These are phyloP conservation scores for Mobula hypostoma DNA, from an alignment of 2,113 vertebrate genomes.

Conservation along the genomic window DNA sequence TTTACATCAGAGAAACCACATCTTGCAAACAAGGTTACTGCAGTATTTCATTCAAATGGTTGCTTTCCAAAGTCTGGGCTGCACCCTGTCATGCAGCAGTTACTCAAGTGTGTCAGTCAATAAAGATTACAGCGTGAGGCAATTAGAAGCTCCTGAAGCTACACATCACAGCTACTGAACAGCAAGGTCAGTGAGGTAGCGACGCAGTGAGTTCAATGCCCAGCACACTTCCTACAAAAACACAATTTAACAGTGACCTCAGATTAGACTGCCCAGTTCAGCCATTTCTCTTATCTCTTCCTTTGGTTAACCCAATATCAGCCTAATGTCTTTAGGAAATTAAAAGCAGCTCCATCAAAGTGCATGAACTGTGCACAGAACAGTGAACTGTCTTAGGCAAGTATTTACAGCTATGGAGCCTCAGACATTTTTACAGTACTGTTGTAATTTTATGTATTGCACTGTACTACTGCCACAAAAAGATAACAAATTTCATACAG, in stretches of 20 bases:
- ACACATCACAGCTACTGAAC: slow-evolving; percentile 30
- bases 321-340: too few species aligned
- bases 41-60: neutral
- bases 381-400: too few species aligned
- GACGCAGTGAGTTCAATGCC: neutral
- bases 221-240: neutral
- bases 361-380: too few species aligned
- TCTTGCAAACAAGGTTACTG: neutral
- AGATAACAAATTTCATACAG: too few species aligned
- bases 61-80: neutral
- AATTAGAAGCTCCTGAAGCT: slow-evolving; percentile 21
- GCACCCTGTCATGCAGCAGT: neutral
- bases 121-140: slow-evolving; percentile 38
- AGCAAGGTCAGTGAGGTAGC: slow-evolving; percentile 21
- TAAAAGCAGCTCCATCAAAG: too few species aligned
- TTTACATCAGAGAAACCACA: neutral
- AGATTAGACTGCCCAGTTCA: neutral
- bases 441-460: too few species aligned
- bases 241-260: neutral
- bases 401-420: too few species aligned
- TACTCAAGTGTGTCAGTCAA: slow-evolving; percentile 22
- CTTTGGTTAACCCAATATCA: too few species aligned
- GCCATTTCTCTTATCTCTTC: neutral
- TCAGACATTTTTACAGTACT: too few species aligned
- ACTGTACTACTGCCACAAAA: too few species aligned